Conservation (phyloP, 2,888 invertebrate species). For the Drosophila algonquin region DNA sequence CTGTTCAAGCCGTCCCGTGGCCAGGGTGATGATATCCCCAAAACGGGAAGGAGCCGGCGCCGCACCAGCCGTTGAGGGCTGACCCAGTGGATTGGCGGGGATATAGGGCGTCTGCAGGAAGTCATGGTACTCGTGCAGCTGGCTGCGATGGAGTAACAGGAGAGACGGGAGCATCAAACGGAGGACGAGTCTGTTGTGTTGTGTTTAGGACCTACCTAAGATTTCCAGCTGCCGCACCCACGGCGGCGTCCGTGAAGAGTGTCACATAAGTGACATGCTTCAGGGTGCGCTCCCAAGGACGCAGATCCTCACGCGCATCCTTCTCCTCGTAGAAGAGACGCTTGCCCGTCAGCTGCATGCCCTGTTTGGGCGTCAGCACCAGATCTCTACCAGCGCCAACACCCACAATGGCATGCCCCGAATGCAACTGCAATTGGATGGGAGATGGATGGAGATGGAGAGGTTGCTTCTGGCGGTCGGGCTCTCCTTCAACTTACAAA, state of each 20-base stretch:
- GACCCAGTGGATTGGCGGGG: constrained; percentile 32
- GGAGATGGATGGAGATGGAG: constrained; percentile 13
- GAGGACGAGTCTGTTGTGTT: too few relatives aligned
- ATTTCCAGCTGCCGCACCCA: constrained; percentile 72
- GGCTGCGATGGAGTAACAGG: constrained; percentile 36
- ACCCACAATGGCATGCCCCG: constrained; percentile 63
- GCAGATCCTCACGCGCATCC: constrained; percentile 16
- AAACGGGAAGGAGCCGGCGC: constrained; percentile 80
- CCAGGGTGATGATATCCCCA: constrained; percentile 88
- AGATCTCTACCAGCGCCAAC: constrained; percentile 74
- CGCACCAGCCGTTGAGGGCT: neutral
- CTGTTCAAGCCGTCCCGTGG: constrained; percentile 87
- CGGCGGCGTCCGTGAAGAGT: constrained; percentile 82
- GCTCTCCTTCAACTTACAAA: constrained; percentile 49
- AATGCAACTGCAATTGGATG: constrained; percentile 41
- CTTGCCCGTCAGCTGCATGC: constrained; percentile 77
- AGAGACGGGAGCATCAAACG: neutral
- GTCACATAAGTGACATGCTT: constrained; percentile 88
- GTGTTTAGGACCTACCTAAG: constrained; percentile 70
- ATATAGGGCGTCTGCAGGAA: constrained; percentile 79
- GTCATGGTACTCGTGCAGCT: constrained; percentile 76
- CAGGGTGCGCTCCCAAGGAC: constrained; percentile 88
- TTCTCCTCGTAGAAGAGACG: constrained; percentile 81
- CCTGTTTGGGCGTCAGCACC: constrained; percentile 81
- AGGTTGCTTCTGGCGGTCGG: neutral